These are phyloP conservation scores for Drosophila kepulauana DNA, from an alignment of 1,140 invertebrate species.

Conservation along the genomic window DNA sequence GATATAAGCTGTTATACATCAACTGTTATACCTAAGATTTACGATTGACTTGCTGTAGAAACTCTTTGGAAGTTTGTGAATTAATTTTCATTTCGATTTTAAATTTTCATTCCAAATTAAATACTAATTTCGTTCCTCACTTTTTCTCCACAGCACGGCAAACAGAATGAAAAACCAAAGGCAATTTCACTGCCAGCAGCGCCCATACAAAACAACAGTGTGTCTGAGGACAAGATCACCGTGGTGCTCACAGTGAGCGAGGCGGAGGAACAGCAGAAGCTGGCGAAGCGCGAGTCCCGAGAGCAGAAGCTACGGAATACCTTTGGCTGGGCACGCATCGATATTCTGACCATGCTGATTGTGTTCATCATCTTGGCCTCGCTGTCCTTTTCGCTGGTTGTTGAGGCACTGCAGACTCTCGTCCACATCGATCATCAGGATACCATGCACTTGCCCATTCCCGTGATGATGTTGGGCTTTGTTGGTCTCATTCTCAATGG, in stretches of 20 bases:
- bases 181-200: neutral
- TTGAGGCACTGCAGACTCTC: conserved; percentile 93
- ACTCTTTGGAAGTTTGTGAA: too few species aligned
- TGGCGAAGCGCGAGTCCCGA: conserved; percentile 68
- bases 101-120: neutral
- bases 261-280: conserved; percentile 59
- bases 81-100: too few species aligned
- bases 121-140: neutral
- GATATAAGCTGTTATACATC: too few species aligned
- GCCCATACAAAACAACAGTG: neutral
- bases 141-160: conserved; percentile 60
- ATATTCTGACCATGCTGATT: conserved; percentile 92
- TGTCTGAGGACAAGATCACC: conserved; percentile 37
- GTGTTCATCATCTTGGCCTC: conserved; percentile 93
- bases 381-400: conserved; percentile 92
- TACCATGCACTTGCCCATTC: conserved; percentile 86
- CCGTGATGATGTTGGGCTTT: conserved; percentile 88
- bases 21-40: too few species aligned
- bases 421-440: conserved; percentile 92
- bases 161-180: conserved; percentile 32
- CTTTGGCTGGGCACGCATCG: conserved; percentile 96
- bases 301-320: conserved; percentile 92
- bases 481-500: conserved; percentile 89
- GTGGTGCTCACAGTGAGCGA: conserved; percentile 54
- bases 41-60: too few species aligned